These are phyloP conservation scores for Pharmacophagus antenor DNA, from an alignment of 2,888 invertebrate genomes.

Conservation along the genomic window DNA sequence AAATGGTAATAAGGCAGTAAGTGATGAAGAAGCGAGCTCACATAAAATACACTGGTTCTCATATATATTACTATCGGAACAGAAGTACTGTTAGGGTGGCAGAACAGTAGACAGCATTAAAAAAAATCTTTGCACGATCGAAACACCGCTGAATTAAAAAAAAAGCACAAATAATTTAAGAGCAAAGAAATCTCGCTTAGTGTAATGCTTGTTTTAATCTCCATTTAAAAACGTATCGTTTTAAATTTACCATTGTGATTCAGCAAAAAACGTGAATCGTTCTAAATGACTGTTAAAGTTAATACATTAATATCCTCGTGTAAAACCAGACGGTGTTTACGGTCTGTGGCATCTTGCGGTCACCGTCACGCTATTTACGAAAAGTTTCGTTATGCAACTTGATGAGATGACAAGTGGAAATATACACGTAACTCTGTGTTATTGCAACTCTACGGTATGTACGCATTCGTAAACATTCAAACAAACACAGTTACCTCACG, in stretches of 20 bases:
- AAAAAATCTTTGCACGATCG: no score
- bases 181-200: no score
- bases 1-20: no score
- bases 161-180: no score
- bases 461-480: background rate
- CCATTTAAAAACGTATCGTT: background rate
- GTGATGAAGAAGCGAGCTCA: no score
- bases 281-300: background rate
- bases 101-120: no score
- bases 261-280: constrained; percentile 2
- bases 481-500: background rate
- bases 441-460: background rate
- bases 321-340: background rate
- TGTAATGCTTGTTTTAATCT: background rate
- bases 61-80: no score
- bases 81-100: no score
- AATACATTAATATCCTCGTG: background rate
- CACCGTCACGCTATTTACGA: background rate
- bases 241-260: background rate
- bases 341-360: background rate
- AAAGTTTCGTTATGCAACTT: background rate
- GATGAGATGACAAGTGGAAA: background rate
- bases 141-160: no score
- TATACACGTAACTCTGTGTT: background rate
- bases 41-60: no score